phyloP scores from a whole-genome alignment of 2,797 vertebrate genomes.

The Amphiprion clarkii region DNA sequence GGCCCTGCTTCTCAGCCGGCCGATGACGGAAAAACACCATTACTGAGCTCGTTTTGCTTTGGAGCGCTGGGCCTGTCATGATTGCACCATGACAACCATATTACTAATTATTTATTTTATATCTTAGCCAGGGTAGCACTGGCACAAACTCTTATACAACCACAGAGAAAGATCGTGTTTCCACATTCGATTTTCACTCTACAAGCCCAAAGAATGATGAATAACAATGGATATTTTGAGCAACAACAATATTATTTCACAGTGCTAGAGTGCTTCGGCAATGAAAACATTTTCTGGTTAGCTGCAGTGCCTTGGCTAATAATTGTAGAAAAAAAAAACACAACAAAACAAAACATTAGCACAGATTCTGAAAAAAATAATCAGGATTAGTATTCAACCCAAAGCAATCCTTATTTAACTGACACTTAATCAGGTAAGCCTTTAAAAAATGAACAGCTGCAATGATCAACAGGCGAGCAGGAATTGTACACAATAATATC shows the following conservation, averaged over 20 bases:
- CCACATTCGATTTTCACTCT: background rate
- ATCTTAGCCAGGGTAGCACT: background rate
- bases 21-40: constrained; percentile 70
- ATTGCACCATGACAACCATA: constrained; percentile 46
- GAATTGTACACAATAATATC: background rate
- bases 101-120: constrained; percentile 40
- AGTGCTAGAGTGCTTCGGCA: background rate
- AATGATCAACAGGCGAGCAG: background rate
- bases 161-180: background rate
- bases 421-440: constrained; percentile 3
- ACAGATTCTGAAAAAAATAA: constrained; percentile 20
- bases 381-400: constrained; percentile 22
- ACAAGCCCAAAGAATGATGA: too few relatives aligned
- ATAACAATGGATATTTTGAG: background rate
- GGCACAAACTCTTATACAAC: background rate
- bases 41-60: constrained; percentile 48
- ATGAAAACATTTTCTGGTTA: background rate
- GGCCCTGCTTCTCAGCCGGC: constrained; percentile 52
- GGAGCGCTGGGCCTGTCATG: constrained; percentile 36
- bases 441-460: constrained; percentile 5
- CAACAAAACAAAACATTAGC: background rate
- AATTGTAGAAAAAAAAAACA: background rate
- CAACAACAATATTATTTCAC: background rate
- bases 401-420: constrained; percentile 24
- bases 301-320: background rate